phyloP scores from a whole-genome alignment of 2,113 vertebrate species.

The Petromus typicus region DNA sequence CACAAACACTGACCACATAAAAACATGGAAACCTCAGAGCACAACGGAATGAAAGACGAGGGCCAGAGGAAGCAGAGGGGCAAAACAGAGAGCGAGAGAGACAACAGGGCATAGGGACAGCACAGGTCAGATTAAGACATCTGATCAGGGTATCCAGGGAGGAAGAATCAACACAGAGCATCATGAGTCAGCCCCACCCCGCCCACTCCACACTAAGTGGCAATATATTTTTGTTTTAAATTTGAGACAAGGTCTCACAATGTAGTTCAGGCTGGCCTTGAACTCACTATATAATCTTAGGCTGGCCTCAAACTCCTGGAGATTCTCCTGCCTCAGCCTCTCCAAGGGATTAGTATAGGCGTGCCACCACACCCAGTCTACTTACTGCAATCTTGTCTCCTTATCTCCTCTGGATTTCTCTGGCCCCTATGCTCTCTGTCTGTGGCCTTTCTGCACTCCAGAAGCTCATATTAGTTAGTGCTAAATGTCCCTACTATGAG shows the following conservation, averaged over 20 bases:
- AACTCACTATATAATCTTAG: too few relatives aligned
- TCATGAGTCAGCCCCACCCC: background rate
- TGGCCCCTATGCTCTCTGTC: background rate
- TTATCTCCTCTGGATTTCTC: background rate
- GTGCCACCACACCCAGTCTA: background rate
- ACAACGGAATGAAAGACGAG: too few relatives aligned
- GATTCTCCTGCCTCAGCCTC: background rate
- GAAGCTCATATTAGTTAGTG: background rate
- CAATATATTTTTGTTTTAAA: background rate
- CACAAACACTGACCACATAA: background rate
- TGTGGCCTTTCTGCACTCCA: background rate
- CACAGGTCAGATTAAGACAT: background rate
- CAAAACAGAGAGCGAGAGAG: background rate
- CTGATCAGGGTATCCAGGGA: background rate
- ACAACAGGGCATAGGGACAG: rapidly evolving
- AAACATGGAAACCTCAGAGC: rapidly evolving
- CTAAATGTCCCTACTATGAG: background rate
- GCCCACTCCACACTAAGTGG: background rate
- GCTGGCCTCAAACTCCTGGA: too few relatives aligned
- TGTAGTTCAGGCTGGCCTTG: background rate
- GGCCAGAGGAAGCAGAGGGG: background rate
- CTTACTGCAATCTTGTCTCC: background rate
- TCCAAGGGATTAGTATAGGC: background rate
- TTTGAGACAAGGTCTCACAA: background rate
- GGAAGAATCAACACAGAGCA: too few relatives aligned